A percentile compares a stretch with the other conserved stretches of the same genome.
These are phyloP conservation scores for Hylaeus volcanicus DNA, from an alignment of 1,140 invertebrate species.

Conservation along the genomic window DNA sequence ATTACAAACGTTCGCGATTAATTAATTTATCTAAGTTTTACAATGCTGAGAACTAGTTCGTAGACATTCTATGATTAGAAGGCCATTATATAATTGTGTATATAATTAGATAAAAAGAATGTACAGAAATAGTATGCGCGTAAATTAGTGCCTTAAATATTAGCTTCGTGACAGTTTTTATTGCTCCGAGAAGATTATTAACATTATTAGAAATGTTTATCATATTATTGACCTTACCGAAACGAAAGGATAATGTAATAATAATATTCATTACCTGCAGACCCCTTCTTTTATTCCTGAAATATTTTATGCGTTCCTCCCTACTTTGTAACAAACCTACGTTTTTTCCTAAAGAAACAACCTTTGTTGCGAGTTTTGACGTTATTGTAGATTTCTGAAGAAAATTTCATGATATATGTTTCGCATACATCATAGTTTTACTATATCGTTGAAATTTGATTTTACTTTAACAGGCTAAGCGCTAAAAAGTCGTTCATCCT, in stretches of 20 bases:
- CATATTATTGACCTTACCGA: slow-evolving; percentile 9
- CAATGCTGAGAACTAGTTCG: not conserved
- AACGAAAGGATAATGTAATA: not conserved
- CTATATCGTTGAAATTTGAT: not conserved
- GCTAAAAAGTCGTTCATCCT: not conserved
- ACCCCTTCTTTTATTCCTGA: slow-evolving; percentile 6
- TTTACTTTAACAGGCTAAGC: slow-evolving; percentile 10
- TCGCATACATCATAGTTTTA: not conserved
- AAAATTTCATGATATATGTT: not conserved
- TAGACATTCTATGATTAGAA: slow-evolving; percentile 14
- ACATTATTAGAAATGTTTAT: slow-evolving; percentile 4
- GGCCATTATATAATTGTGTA: slow-evolving; percentile 8
- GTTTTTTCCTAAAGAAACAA: slow-evolving; percentile 11
- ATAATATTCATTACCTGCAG: slow-evolving; percentile 27
- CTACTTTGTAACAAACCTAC: slow-evolving; percentile 20
- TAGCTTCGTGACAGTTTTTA: not conserved
- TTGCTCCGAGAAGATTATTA: slow-evolving; percentile 5
- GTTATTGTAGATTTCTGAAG: not conserved
- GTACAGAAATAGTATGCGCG: not conserved
- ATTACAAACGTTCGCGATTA: not conserved
- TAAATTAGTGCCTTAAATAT: slow-evolving; percentile 29
- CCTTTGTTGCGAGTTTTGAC: not conserved
- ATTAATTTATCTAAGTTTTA: not conserved
- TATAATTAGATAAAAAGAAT: slow-evolving; percentile 9
- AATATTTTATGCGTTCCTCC: not conserved